Evolutionary conservation across 2,113 vertebrate species (phyloP), one percentile per base, ranked within the genome.

Genomic region (Gadus macrocephalus): DNA sequence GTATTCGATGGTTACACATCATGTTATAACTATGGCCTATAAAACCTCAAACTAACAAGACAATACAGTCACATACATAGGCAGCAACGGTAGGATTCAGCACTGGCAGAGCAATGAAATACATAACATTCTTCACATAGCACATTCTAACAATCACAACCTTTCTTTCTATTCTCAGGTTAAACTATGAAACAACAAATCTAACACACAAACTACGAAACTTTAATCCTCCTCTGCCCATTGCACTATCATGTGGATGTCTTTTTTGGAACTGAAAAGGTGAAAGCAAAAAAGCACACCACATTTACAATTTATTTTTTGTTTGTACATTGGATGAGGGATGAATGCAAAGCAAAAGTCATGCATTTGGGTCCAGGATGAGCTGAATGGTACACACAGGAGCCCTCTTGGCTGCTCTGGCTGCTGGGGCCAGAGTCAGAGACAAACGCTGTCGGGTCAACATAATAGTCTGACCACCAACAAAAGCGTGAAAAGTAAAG

Each of bases 21-120:
- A 86, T 67, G 53, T 79, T 85, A 78, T 71, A 85, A 77, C 74
- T 82, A 87, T 82, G 86, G 79, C 2, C 42, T 82, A 72, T 78
- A 76, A 76, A 80, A 80, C 68, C 67, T 79, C 69, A 81, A 86
- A 80, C 78, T 73, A 76, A 84, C 74, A 73, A 83, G 64, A 88
- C 80, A 78, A 82, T 49, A 75, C 38, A n/a, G 69, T 79, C 73
- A 83, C 81, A 77, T 71, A 87, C 68, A 63, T 85, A 89, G 89
- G 89, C 90, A 91, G 85, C 89, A 82, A 83, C 86, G 89, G 88
- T 87, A 81, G 81, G 89, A 81, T 84, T 88, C 81, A 86, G 87
- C 83, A 86, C 82, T 84, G 82, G 88, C 82, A 81, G 84, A 87
- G 81, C 83, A 83, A 81, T 79, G 81, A 79, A 80, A 85, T 85